Conservation (phyloP, 2,113 vertebrate genomes). For the Entelurus aequoreus region DNA sequence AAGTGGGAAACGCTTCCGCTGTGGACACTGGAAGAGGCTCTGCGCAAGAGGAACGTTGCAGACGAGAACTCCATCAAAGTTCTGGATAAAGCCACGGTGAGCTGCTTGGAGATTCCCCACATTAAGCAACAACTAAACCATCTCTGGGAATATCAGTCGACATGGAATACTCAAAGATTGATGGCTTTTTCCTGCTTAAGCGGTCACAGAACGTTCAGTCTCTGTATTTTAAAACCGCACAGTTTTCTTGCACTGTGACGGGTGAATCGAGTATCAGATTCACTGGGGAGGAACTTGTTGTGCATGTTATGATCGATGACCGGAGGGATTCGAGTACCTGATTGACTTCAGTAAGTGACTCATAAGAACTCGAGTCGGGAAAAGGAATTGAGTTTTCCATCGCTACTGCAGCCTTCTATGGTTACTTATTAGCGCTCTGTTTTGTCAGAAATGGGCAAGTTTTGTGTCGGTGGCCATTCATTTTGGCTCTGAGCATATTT, state of each 20-base stretch:
- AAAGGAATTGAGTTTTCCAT: too few species aligned
- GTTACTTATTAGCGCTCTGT: too few species aligned
- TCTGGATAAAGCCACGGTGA: slow-evolving; percentile 95
- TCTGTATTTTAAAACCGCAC: not conserved
- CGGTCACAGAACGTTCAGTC: not conserved
- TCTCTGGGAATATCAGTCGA: not conserved
- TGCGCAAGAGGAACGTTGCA: slow-evolving; percentile 89
- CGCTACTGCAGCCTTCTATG: too few species aligned
- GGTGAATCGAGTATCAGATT: not conserved
- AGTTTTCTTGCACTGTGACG: not conserved
- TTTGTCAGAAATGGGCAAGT: too few species aligned
- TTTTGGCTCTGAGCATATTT: not conserved
- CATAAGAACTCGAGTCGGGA: too few species aligned
- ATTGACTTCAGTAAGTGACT: too few species aligned
- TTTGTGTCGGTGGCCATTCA: not conserved
- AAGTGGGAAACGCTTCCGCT: slow-evolving; percentile 95
- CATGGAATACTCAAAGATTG: not conserved
- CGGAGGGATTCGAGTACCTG: too few species aligned
- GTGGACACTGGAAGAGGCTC: slow-evolving; percentile 94
- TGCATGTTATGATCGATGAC: too few species aligned
- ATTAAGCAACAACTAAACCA: too few species aligned
- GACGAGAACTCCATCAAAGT: slow-evolving; percentile 95
- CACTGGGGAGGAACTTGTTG: too few species aligned
- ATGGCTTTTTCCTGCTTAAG: not conserved
- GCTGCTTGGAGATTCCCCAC: not conserved